These are phyloP conservation scores for Yponomeuta sedellus DNA, from an alignment of 2,888 invertebrate species.

Conservation along the genomic window DNA sequence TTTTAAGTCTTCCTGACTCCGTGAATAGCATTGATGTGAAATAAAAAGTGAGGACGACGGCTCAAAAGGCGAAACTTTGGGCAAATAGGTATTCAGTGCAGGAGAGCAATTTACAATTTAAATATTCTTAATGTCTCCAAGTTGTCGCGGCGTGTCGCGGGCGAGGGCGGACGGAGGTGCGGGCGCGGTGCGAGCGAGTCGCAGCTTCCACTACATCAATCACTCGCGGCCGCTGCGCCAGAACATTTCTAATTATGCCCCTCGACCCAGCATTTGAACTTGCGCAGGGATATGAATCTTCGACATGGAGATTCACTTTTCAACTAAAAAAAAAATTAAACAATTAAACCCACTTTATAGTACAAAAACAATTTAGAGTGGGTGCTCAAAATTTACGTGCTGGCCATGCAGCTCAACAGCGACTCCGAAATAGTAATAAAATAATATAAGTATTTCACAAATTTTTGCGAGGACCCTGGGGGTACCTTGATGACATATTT, in stretches of 20 bases:
- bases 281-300: not conserved
- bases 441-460: no score
- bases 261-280: conserved; percentile 25
- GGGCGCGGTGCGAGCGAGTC: conserved; percentile 30
- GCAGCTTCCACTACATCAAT: conserved; percentile 73
- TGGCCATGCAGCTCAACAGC: no score
- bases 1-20: no score
- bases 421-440: no score
- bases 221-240: conserved; percentile 70
- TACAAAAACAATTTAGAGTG: no score
- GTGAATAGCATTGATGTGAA: conserved; percentile 5
- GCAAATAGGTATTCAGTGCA: conserved; percentile 69
- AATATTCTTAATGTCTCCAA: conserved; percentile 75
- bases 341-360: no score
- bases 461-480: no score
- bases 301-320: conserved; percentile 6
- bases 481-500: no score
- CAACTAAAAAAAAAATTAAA: no score
- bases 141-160: conserved; percentile 48
- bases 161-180: conserved; percentile 29
- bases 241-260: conserved; percentile 75
- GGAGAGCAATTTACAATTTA: conserved; percentile 73
- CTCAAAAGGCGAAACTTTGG: conserved; percentile 51
- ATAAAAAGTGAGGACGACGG: conserved; percentile 17
- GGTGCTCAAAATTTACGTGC: no score